These are phyloP conservation scores for Muraenolepis orangiensis DNA, from an alignment of 2,797 vertebrate genomes.

Conservation along the genomic window DNA sequence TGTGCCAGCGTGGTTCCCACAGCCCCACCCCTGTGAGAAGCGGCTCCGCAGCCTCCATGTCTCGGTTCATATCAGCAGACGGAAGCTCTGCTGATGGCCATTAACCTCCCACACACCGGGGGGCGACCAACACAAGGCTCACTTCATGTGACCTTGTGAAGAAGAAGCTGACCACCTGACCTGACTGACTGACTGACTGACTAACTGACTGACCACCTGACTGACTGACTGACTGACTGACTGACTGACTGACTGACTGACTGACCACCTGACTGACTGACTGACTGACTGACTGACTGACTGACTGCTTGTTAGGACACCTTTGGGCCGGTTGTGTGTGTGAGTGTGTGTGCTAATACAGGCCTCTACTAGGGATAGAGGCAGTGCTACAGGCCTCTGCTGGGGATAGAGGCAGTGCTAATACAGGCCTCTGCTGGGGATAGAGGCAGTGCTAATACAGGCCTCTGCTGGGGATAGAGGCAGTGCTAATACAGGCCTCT, in stretches of 20 bases:
- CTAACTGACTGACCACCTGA: no score
- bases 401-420: no score
- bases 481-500: no score
- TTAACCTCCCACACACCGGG: conserved; percentile 43
- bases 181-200: conserved; percentile 12
- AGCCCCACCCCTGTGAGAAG: conserved; percentile 70
- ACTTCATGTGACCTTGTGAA: no score
- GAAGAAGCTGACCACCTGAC: conserved; percentile 33
- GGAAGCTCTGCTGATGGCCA: conserved; percentile 31
- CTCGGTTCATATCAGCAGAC: conserved; percentile 11
- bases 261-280: conserved; percentile 48
- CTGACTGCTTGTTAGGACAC: conserved; percentile 57
- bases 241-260: conserved; percentile 22
- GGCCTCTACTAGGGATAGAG: conserved; percentile 69
- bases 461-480: conserved; percentile 50
- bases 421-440: conserved; percentile 72
- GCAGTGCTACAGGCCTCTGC: conserved; percentile 63
- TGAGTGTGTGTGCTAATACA: conserved; percentile 8
- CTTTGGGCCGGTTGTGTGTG: conserved; percentile 35
- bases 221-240: background rate
- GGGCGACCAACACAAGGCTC: no score
- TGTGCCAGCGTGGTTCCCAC: conserved; percentile 77
- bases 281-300: conserved; percentile 50
- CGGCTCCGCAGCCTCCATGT: conserved; percentile 26
- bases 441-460: conserved; percentile 67